Evolutionary conservation across 2,797 vertebrate genomes (phyloP).

Genomic region (Simalia tracyae): DNA sequence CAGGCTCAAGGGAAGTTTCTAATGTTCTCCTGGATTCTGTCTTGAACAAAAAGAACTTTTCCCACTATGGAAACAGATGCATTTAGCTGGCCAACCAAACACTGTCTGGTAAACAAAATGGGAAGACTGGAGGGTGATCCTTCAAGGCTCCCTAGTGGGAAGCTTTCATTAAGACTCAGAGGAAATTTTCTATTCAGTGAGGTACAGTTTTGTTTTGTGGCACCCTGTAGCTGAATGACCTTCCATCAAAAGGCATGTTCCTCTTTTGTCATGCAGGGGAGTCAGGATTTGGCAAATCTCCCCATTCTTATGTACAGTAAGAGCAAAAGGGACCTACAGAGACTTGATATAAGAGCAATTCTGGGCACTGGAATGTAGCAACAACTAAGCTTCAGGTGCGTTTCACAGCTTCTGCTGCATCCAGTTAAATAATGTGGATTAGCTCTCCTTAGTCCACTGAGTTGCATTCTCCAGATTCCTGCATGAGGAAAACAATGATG

Average conservation of each 20-base stretch:
- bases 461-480: slow-evolving; percentile 19
- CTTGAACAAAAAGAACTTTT: slow-evolving; percentile 61
- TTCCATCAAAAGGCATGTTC: slow-evolving; percentile 71
- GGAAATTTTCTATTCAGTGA: slow-evolving; percentile 71
- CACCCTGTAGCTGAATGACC: slow-evolving; percentile 71
- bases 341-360: slow-evolving; percentile 57
- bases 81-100: slow-evolving; percentile 70
- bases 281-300: slow-evolving; percentile 69
- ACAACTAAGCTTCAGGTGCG: slow-evolving; percentile 41
- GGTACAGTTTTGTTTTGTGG: slow-evolving; percentile 70
- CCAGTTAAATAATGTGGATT: slow-evolving; percentile 41
- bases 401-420: slow-evolving; percentile 33
- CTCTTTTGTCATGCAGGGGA: slow-evolving; percentile 83
- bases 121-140: slow-evolving; percentile 63
- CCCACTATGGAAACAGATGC: slow-evolving; percentile 75
- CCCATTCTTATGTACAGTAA: slow-evolving; percentile 85
- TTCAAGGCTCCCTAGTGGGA: slow-evolving; percentile 55
- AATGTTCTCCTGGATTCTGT: slow-evolving; percentile 58
- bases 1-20: slow-evolving; percentile 50
- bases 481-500: neutral
- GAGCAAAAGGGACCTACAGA: slow-evolving; percentile 60
- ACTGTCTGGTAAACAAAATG: slow-evolving; percentile 73
- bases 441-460: slow-evolving; percentile 40
- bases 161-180: slow-evolving; percentile 71
- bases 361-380: slow-evolving; percentile 49